A percentile compares a stretch with the other conserved stretches of the same genome.
phyloP scores from a whole-genome alignment of 1,140 invertebrate species.

The Papilio aristodemus region DNA sequence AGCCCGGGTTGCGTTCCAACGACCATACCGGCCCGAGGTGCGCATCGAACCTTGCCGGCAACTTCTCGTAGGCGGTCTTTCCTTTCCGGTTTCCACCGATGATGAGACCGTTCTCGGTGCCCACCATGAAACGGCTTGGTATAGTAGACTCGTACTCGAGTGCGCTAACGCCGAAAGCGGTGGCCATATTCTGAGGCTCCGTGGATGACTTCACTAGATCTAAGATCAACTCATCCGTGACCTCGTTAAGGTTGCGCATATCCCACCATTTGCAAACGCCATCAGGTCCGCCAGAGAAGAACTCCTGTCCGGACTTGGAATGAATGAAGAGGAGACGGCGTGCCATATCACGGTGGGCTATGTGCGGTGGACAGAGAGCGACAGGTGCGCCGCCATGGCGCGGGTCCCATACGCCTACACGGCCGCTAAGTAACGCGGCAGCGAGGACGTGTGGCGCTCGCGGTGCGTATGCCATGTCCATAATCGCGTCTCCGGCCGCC shows the following conservation, averaged over 20 bases:
- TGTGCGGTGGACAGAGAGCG: slow-evolving; percentile 82
- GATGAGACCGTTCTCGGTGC: slow-evolving; percentile 89
- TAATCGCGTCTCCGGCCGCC: slow-evolving; percentile 85
- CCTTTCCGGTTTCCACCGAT: slow-evolving; percentile 90
- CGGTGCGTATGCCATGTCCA: slow-evolving; percentile 92
- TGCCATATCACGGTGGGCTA: slow-evolving; percentile 89
- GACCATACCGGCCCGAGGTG: slow-evolving; percentile 91
- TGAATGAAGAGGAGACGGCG: slow-evolving; percentile 89
- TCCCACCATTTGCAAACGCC: slow-evolving; percentile 94
- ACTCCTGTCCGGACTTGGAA: slow-evolving; percentile 91
- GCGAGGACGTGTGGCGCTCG: slow-evolving; percentile 90
- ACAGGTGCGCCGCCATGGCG: slow-evolving; percentile 84
- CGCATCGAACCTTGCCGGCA: slow-evolving; percentile 86
- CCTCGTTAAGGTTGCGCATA: slow-evolving; percentile 88
- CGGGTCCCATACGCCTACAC: slow-evolving; percentile 89
- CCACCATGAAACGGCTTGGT: slow-evolving; percentile 89
- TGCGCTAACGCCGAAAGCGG: slow-evolving; percentile 87
- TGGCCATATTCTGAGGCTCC: slow-evolving; percentile 85
- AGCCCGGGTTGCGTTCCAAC: slow-evolving; percentile 91
- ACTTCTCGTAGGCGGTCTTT: slow-evolving; percentile 90
- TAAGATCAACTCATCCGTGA: slow-evolving; percentile 89
- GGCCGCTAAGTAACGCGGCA: slow-evolving; percentile 59
- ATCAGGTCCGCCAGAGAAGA: slow-evolving; percentile 94
- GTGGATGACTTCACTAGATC: slow-evolving; percentile 85
- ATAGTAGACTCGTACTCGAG: slow-evolving; percentile 95